Percentiles rank a stretch among this genome's conserved stretches.
These are phyloP conservation scores for Thecocarcelia acutangulata DNA, from an alignment of 2,888 invertebrate species.

Conservation along the genomic window DNA sequence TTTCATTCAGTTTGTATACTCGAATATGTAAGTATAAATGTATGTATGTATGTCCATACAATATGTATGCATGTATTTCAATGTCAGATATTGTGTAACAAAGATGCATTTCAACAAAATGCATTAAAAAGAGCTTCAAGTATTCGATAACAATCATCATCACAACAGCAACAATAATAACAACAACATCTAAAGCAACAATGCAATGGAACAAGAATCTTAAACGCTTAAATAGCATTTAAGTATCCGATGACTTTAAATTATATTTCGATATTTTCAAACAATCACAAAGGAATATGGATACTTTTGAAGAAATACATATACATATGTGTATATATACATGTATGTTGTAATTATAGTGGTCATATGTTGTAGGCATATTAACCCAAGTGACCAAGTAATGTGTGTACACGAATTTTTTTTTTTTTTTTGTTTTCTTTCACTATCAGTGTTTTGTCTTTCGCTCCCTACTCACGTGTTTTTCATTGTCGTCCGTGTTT, in stretches of 20 bases:
- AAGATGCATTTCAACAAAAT: slow-evolving; percentile 46
- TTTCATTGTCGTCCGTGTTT: no score
- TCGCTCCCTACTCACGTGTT: no score
- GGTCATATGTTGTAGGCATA: background rate
- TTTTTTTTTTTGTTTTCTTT: no score
- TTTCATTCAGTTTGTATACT: slow-evolving; percentile 7
- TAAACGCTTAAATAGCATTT: slow-evolving; percentile 33
- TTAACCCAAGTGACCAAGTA: no score
- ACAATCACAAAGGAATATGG: slow-evolving; percentile 1
- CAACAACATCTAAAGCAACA: slow-evolving; percentile 14
- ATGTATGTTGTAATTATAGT: background rate
- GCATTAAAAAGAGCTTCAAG: slow-evolving; percentile 42
- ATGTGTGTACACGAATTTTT: no score
- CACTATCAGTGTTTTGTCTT: no score
- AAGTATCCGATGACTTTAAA: slow-evolving; percentile 38
- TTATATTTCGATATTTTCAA: slow-evolving; percentile 24
- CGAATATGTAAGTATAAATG: no score
- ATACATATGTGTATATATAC: background rate
- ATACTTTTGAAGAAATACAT: background rate
- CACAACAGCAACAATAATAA: slow-evolving; percentile 27
- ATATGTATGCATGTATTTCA: no score
- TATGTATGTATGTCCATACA: no score
- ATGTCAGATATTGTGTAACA: slow-evolving; percentile 57
- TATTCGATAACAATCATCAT: slow-evolving; percentile 14
- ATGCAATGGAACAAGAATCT: slow-evolving; percentile 20